A percentile compares a stretch with the other conserved stretches of the same genome.
phyloP scores from a whole-genome alignment of 1,140 invertebrate species.

The Holotrichia oblita region DNA sequence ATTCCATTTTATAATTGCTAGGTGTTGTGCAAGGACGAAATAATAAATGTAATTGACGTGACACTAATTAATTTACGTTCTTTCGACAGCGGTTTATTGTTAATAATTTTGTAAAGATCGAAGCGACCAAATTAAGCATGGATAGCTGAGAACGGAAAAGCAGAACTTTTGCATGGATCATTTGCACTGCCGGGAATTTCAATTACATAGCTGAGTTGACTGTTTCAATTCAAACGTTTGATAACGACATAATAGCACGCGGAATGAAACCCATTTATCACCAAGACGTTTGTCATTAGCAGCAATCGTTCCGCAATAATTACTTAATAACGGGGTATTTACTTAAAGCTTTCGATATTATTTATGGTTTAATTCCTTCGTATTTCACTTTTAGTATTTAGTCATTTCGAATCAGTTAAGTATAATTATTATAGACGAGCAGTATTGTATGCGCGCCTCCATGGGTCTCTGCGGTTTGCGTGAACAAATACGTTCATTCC shows the following conservation, averaged over 20 bases:
- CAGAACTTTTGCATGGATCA: conserved; percentile 5
- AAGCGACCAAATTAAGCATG: neutral
- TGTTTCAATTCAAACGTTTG: conserved; percentile 38
- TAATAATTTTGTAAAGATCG: neutral
- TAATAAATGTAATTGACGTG: neutral
- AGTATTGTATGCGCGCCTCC: neutral
- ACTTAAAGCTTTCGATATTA: conserved; percentile 38
- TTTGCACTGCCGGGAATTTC: conserved; percentile 16
- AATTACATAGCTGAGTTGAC: neutral
- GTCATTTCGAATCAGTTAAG: conserved; percentile 14
- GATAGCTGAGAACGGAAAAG: neutral
- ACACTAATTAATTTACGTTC: neutral
- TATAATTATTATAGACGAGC: conserved; percentile 11
- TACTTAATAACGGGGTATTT: conserved; percentile 39
- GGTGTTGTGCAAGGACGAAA: neutral
- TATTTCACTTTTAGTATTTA: conserved; percentile 35
- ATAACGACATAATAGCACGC: conserved; percentile 35
- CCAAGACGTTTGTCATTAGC: conserved; percentile 40
- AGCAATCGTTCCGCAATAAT: conserved; percentile 39
- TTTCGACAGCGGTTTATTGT: neutral
- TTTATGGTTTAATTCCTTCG: conserved; percentile 28
- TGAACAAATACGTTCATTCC: conserved; percentile 26
- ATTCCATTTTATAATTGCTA: neutral
- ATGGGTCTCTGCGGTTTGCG: conserved; percentile 14
- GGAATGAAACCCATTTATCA: conserved; percentile 35